phyloP scores from a whole-genome alignment of 2,888 invertebrate genomes.

The Chrysopilus asiliformis region DNA sequence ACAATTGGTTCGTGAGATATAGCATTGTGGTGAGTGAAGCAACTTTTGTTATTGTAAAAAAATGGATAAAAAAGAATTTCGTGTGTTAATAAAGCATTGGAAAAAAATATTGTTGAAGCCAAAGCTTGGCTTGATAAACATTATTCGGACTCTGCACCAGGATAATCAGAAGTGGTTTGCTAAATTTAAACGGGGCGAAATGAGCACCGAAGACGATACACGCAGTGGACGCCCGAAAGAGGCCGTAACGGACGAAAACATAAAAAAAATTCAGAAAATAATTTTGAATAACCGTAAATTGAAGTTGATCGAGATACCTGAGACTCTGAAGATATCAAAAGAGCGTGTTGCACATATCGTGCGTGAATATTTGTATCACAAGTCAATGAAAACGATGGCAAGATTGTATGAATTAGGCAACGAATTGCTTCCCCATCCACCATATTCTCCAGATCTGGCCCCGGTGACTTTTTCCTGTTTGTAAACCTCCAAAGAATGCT shows the following conservation, averaged over 20 bases:
- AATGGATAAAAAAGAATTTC: slow-evolving; percentile 1
- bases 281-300: slow-evolving; percentile 14
- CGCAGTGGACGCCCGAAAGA: slow-evolving; percentile 1
- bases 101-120: slow-evolving; percentile 3
- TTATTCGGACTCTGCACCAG: slow-evolving; percentile 13
- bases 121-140: slow-evolving; percentile 8
- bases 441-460: background rate
- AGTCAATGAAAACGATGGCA: background rate
- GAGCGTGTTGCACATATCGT: slow-evolving; percentile 3
- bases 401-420: background rate
- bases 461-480: slow-evolving; percentile 1
- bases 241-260: slow-evolving; percentile 8
- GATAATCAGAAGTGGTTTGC: slow-evolving; percentile 11
- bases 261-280: slow-evolving; percentile 13
- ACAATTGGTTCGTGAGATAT: slow-evolving; percentile 1
- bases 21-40: slow-evolving; percentile 2
- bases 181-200: slow-evolving; percentile 9
- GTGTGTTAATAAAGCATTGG: background rate
- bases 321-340: slow-evolving; percentile 15
- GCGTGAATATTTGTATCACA: background rate
- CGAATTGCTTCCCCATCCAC: slow-evolving; percentile 3
- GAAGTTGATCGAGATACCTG: slow-evolving; percentile 17
- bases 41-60: slow-evolving; percentile 5
- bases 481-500: slow-evolving; percentile 1
- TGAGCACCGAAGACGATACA: slow-evolving; percentile 7